Conservation (phyloP, 2,113 vertebrate genomes). For the Hylia prasina region DNA sequence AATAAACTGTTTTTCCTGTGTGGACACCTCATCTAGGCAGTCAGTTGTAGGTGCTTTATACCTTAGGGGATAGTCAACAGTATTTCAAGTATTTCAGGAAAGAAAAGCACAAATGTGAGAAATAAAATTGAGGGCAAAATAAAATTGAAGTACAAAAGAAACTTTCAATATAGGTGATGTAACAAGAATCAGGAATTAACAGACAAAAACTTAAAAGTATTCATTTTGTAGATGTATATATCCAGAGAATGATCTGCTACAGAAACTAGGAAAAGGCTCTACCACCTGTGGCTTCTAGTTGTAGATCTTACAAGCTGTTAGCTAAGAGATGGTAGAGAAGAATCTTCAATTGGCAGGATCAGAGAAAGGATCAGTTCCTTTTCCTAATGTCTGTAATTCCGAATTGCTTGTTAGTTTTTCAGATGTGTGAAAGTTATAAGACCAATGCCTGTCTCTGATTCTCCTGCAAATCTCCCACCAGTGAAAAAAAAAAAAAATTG, state of each 20-base stretch:
- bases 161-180: neutral
- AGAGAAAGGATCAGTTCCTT: neutral
- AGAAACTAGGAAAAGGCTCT: neutral
- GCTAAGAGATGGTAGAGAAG: neutral
- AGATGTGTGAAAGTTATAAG: neutral
- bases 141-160: neutral
- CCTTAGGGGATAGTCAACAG: neutral
- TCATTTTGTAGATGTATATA: neutral
- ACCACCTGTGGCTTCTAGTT: neutral
- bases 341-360: neutral
- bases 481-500: neutral
- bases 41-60: neutral
- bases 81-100: neutral
- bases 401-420: neutral
- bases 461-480: neutral
- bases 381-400: neutral
- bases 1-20: neutral
- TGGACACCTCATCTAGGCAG: neutral
- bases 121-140: neutral
- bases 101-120: neutral
- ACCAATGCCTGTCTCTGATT: neutral
- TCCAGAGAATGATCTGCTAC: neutral
- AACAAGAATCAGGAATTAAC: neutral
- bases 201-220: neutral
- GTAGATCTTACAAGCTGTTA: neutral